These are phyloP conservation scores for Cataglyphis cursor DNA, from an alignment of 2,888 invertebrate species.

Conservation along the genomic window DNA sequence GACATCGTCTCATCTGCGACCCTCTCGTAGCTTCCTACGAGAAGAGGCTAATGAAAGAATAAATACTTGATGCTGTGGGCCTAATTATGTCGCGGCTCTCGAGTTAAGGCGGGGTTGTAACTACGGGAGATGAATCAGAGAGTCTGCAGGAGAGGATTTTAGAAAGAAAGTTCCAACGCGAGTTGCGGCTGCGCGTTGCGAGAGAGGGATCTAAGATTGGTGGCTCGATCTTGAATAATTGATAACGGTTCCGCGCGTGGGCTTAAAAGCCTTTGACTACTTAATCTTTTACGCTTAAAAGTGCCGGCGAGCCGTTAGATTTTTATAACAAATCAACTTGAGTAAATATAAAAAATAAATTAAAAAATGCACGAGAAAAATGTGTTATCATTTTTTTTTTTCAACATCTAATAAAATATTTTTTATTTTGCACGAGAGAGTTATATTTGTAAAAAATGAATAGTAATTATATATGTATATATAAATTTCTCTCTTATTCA, in stretches of 20 bases:
- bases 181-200: slow-evolving; percentile 12
- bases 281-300: slow-evolving; percentile 53
- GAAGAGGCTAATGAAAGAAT: slow-evolving; percentile 81
- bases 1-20: slow-evolving; percentile 70
- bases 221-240: slow-evolving; percentile 79
- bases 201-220: slow-evolving; percentile 66
- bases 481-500: not conserved
- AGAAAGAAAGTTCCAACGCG: slow-evolving; percentile 48
- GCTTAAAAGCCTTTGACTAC: slow-evolving; percentile 57
- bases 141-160: slow-evolving; percentile 47
- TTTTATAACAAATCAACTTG: slow-evolving; percentile 13
- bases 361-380: not conserved
- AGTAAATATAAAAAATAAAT: slow-evolving; percentile 12
- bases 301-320: slow-evolving; percentile 39
- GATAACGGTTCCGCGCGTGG: slow-evolving; percentile 71
- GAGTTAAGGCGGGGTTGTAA: slow-evolving; percentile 49
- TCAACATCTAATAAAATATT: not conserved
- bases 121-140: slow-evolving; percentile 66
- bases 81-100: slow-evolving; percentile 79
- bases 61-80: slow-evolving; percentile 81
- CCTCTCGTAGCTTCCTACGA: slow-evolving; percentile 60
- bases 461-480: not conserved
- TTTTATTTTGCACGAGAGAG: not conserved
- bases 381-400: not conserved
- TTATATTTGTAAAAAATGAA: not conserved